Evolutionary conservation across 2,113 vertebrate genomes (phyloP).

Genomic region (Hepsetus odoe): DNA sequence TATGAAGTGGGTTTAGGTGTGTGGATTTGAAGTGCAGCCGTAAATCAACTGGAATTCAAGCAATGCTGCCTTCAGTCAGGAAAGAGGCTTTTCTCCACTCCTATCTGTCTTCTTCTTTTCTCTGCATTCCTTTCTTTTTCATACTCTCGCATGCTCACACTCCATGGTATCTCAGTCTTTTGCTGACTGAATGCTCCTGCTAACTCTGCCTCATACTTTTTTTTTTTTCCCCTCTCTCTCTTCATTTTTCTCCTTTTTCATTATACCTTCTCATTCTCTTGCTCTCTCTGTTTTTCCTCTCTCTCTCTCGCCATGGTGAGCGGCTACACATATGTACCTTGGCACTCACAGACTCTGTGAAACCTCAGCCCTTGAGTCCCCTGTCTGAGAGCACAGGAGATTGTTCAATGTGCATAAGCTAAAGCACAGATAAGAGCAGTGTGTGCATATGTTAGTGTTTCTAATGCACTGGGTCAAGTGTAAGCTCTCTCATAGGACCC

Average conservation of each 20-base stretch:
- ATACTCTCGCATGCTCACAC: too few relatives aligned
- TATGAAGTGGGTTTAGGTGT: neutral
- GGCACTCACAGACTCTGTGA: neutral
- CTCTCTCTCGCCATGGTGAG: too few relatives aligned
- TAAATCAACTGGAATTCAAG: neutral
- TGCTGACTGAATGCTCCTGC: too few relatives aligned
- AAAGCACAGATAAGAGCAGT: neutral
- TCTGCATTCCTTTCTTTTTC: too few relatives aligned
- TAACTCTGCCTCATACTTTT: too few relatives aligned
- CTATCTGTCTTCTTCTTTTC: too few relatives aligned
- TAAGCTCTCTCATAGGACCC: constrained; percentile 6
- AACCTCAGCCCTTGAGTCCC: neutral
- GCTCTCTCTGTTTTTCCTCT: neutral
- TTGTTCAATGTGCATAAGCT: neutral
- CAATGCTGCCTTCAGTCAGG: neutral
- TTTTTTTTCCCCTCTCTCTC: too few relatives aligned
- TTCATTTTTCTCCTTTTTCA: too few relatives aligned
- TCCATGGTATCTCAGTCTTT: too few relatives aligned
- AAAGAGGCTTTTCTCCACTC: neutral
- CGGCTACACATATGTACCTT: too few relatives aligned
- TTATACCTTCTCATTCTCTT: neutral
- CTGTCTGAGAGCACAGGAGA: neutral
- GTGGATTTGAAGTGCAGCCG: neutral
- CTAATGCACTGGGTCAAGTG: constrained; percentile 13
- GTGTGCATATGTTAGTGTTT: constrained; percentile 9